Percentiles rank a stretch among this genome's conserved stretches.
phyloP scores from a whole-genome alignment of 2,888 invertebrate genomes.

The Drosophila borborema region DNA sequence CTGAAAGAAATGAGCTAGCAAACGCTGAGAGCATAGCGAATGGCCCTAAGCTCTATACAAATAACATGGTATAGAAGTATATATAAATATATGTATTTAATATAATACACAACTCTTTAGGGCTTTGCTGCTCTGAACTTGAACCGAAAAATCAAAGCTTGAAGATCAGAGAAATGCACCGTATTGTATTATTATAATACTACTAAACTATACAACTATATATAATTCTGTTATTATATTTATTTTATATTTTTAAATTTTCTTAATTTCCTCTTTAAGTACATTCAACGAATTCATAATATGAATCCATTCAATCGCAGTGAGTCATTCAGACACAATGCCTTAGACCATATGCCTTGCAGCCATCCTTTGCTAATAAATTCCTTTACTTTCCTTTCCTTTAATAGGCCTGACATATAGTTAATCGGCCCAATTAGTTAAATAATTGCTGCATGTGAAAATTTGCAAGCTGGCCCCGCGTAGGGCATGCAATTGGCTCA shows the following conservation, averaged over 20 bases:
- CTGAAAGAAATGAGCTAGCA: not conserved
- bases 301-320: not conserved
- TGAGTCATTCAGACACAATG: not conserved
- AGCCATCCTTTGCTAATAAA: not conserved
- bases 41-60: not conserved
- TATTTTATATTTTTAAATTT: not conserved
- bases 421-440: conserved; percentile 4
- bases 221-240: not conserved
- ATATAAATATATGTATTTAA: not conserved
- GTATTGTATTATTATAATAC: no score
- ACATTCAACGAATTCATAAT: not conserved
- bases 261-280: not conserved
- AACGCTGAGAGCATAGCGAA: conserved; percentile 1
- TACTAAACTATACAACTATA: no score
- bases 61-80: not conserved
- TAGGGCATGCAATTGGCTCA: not conserved
- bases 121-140: not conserved
- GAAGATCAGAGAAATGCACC: not conserved
- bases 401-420: not conserved
- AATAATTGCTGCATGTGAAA: conserved; percentile 49
- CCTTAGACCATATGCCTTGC: not conserved
- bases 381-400: not conserved
- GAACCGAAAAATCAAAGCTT: not conserved
- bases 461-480: conserved; percentile 34
- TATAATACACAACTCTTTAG: not conserved